phyloP scores from a whole-genome alignment of 2,113 vertebrate genomes.

The Sterrhoptilus dennistouni region DNA sequence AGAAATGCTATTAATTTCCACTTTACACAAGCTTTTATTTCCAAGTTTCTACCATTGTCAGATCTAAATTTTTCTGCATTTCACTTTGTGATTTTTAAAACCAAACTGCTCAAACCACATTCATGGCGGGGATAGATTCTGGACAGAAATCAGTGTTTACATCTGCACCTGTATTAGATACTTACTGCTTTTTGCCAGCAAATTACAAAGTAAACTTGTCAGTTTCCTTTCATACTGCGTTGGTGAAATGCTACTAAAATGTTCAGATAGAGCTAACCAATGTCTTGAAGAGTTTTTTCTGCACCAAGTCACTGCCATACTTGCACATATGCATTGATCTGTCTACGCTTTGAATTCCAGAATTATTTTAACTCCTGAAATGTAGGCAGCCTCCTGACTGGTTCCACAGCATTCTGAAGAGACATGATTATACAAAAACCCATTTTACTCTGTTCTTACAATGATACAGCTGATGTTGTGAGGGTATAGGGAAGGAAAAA shows the following conservation, averaged over 20 bases:
- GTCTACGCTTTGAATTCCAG: not conserved
- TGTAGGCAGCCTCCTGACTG: not conserved
- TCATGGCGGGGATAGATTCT: not conserved
- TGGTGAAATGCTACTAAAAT: not conserved
- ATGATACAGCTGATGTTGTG: not conserved
- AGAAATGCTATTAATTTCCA: not conserved
- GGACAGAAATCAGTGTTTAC: not conserved
- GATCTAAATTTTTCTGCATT: not conserved
- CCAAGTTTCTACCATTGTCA: not conserved
- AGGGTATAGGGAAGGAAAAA: not conserved
- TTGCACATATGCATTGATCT: fast-evolving
- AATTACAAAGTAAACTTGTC: not conserved
- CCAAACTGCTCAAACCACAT: not conserved
- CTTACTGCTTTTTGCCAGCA: not conserved
- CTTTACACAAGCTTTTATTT: not conserved
- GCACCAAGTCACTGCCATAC: not conserved
- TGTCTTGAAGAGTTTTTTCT: not conserved
- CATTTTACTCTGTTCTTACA: not conserved
- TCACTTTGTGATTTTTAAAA: not conserved
- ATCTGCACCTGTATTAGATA: not conserved
- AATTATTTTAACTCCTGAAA: not conserved
- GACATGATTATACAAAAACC: not conserved
- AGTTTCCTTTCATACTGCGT: not conserved
- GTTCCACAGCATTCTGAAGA: not conserved
- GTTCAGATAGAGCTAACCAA: not conserved